phyloP scores from a whole-genome alignment of 2,888 invertebrate species.

The Unio delphinus region DNA sequence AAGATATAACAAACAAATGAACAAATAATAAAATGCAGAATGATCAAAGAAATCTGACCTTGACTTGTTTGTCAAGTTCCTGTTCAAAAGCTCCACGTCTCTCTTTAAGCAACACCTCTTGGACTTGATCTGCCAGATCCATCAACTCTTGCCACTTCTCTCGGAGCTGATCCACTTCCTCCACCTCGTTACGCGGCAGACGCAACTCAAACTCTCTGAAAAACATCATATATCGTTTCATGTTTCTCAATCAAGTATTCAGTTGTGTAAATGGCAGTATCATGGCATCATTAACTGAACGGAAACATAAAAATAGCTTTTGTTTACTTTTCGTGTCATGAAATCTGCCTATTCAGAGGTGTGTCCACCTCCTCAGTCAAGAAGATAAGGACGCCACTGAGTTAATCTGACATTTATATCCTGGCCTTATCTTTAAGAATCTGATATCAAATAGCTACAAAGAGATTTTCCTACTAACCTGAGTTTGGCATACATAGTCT shows the following conservation, averaged over 20 bases:
- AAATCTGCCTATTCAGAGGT: neutral
- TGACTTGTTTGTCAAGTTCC: constrained; percentile 72
- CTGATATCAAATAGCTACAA: neutral
- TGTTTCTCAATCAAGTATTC: neutral
- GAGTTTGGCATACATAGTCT: constrained; percentile 69
- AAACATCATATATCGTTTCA: neutral
- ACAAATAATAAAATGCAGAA: neutral
- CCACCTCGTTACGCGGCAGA: constrained; percentile 66
- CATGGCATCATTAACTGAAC: neutral
- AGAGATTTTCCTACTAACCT: constrained; percentile 34
- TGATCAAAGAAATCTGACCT: constrained; percentile 49
- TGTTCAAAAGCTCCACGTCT: constrained; percentile 69
- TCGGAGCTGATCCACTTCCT: constrained; percentile 67
- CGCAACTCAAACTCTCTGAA: constrained; percentile 68
- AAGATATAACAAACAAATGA: no score
- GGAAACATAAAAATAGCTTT: neutral
- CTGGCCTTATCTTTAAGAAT: no score
- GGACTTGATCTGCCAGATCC: constrained; percentile 67
- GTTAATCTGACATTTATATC: no score
- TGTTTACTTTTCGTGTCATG: neutral
- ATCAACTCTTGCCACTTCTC: constrained; percentile 68
- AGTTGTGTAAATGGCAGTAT: neutral
- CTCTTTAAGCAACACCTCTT: constrained; percentile 67
- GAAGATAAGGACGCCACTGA: no score
- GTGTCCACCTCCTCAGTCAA: neutral